Evolutionary conservation across 2,888 invertebrate species (phyloP), one percentile per base, ranked within the genome.

Genomic region (Urechis unicinctus): DNA sequence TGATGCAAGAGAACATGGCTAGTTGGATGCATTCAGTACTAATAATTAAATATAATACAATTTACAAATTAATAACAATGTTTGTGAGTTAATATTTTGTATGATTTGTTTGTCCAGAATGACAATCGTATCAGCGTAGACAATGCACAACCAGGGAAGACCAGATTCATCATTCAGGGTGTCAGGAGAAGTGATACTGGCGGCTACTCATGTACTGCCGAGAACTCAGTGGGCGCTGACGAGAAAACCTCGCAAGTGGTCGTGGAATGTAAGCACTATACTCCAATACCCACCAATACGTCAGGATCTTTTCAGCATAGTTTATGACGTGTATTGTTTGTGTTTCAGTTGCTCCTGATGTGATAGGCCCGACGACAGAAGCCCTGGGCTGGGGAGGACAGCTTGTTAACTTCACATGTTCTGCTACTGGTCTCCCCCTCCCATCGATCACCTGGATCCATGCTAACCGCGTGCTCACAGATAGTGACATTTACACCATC

Each of bases 381-480:
- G 46, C 43, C 21, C 25, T 53, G 22, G 56, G 26, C 22, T 56
- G 56, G 56, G 30, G 22, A 1, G 56, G 52, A 6, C 47, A 56
- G 49, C 42, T 48, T 13, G 28, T 52, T 3, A 53, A 17, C 22
- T 52, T 56, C 29, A 56, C 46, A 24, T 56, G 56, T 31, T 31
- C 43, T 13, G 48, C 49, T 4, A 31, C 25, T n/a, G 56, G 56
- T 21, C 30, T 31, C 17, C 56, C 56, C 2, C 41, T 36, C 2
- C 56, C 56, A 21, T 41, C 36, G 25, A 42, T 56, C 30, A 52
- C 29, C 21, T 56, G 56, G 56, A 48, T 46, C 44, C 22, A 41
- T 13, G 29, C 31, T 2, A 29, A 31, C 24, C 29, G 49, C 3
- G 24, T 30, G 17, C 21, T 56, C 24, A 21, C 53, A 25, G 36